A percentile compares a stretch with the other conserved stretches of the same genome.
These are phyloP conservation scores for Huso huso DNA, from an alignment of 2,797 vertebrate genomes.

Conservation along the genomic window DNA sequence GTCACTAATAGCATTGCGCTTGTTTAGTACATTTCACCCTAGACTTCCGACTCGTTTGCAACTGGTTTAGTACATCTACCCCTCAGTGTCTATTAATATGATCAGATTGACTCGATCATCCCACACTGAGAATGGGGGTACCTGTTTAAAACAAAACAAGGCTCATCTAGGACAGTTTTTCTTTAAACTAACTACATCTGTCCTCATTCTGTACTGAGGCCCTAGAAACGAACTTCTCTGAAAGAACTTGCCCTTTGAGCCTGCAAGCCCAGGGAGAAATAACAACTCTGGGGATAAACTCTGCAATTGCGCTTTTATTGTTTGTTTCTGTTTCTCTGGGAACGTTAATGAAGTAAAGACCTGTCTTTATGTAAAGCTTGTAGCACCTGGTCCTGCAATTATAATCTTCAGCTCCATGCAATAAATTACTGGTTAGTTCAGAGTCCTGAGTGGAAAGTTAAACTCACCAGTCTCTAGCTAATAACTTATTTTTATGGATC, in stretches of 20 bases:
- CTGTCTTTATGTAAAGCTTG: background rate
- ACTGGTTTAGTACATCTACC: no score
- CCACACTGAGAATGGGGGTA: no score
- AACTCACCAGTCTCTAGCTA: background rate
- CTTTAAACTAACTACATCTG: background rate
- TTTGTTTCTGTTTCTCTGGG: background rate
- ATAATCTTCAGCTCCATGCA: background rate
- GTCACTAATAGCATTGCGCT: no score
- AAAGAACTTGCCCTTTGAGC: background rate
- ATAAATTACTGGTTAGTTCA: constrained; percentile 1
- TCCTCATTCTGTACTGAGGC: no score
- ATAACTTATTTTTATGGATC: background rate
- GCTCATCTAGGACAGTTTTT: background rate
- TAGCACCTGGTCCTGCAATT: background rate
- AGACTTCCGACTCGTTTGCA: no score
- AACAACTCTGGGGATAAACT: background rate
- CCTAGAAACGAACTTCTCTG: no score
- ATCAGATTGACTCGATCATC: no score
- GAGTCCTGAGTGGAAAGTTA: constrained; percentile 1
- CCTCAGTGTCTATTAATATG: no score
- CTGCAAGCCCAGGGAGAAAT: background rate
- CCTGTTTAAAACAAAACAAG: background rate
- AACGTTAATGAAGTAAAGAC: background rate
- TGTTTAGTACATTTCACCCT: no score
- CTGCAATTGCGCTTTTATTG: background rate